phyloP scores from a whole-genome alignment of 1,140 invertebrate genomes.

The Halesus radiatus region DNA sequence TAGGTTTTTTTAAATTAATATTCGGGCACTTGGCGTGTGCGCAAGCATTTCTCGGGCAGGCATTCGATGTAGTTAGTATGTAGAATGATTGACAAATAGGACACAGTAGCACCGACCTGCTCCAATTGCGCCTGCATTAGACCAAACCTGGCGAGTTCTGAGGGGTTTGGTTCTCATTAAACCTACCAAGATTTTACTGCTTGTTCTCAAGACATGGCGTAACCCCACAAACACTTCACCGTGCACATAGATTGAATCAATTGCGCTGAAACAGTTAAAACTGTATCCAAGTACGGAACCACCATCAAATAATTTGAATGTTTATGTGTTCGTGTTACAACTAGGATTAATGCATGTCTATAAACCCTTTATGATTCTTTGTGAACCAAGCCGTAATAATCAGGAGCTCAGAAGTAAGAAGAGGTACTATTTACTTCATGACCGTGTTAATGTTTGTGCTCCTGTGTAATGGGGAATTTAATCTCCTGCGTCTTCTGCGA shows the following conservation, averaged over 20 bases:
- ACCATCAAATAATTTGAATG: constrained; percentile 3
- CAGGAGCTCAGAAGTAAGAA: constrained; percentile 12
- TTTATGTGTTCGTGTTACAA: constrained; percentile 32
- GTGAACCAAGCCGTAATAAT: constrained; percentile 48
- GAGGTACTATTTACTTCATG: constrained; percentile 19
- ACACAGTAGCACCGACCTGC: too few species aligned
- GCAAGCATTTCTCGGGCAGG: too few species aligned
- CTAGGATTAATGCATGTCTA: constrained; percentile 15
- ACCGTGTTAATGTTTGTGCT: constrained; percentile 44
- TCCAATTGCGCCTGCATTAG: not conserved
- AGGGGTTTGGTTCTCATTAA: not conserved
- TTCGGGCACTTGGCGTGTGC: too few species aligned
- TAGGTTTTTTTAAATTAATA: too few species aligned
- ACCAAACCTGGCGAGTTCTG: too few species aligned
- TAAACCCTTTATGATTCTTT: constrained; percentile 52
- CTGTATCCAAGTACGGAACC: not conserved
- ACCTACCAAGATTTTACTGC: not conserved
- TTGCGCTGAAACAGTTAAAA: constrained; percentile 25
- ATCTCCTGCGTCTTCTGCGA: constrained; percentile 31
- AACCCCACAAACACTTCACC: not conserved
- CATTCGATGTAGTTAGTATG: not conserved
- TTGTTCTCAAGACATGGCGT: not conserved
- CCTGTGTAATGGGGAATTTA: constrained; percentile 36
- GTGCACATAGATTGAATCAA: constrained; percentile 3
- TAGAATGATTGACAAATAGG: too few species aligned